These are phyloP conservation scores for Neosalanx taihuensis DNA, from an alignment of 2,797 vertebrate genomes.

Conservation along the genomic window DNA sequence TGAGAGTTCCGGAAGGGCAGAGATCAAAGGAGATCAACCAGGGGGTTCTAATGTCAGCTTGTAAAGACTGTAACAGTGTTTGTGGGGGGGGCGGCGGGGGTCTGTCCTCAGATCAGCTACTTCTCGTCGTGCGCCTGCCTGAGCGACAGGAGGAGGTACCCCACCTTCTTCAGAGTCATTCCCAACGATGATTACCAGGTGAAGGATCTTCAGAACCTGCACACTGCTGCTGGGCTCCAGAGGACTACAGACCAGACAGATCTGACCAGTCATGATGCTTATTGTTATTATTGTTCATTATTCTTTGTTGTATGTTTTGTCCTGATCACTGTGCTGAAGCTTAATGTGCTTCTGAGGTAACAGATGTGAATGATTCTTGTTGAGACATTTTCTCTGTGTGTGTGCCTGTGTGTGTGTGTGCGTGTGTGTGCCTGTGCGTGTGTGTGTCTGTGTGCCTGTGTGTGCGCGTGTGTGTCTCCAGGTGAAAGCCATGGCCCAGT, in stretches of 20 bases:
- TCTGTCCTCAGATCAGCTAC: conserved; percentile 69
- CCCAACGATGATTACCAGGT: conserved; percentile 76
- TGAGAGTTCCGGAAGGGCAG: conserved; percentile 18
- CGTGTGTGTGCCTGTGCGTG: not conserved
- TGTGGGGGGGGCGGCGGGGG: not conserved
- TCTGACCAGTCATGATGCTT: too few species aligned
- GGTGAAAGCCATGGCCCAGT: conserved; percentile 73
- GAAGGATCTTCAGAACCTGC: not conserved
- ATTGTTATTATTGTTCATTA: too few species aligned
- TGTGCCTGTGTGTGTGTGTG: too few species aligned
- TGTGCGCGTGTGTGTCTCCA: conserved; percentile 15
- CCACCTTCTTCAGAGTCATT: conserved; percentile 74
- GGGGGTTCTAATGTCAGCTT: too few species aligned
- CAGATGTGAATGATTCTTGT: too few species aligned
- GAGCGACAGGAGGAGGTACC: conserved; percentile 66
- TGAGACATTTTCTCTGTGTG: not conserved
- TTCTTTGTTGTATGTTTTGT: too few species aligned
- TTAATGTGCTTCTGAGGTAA: too few species aligned
- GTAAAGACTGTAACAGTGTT: not conserved
- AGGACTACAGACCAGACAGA: too few species aligned
- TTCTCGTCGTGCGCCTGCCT: conserved; percentile 75
- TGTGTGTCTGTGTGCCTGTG: too few species aligned
- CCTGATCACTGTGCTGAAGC: too few species aligned
- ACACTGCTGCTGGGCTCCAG: too few species aligned
- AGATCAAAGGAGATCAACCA: too few species aligned